Percentiles rank a stretch among this genome's conserved stretches.
Conservation (phyloP, 2,888 invertebrate genomes). For the Acronicta psi region DNA sequence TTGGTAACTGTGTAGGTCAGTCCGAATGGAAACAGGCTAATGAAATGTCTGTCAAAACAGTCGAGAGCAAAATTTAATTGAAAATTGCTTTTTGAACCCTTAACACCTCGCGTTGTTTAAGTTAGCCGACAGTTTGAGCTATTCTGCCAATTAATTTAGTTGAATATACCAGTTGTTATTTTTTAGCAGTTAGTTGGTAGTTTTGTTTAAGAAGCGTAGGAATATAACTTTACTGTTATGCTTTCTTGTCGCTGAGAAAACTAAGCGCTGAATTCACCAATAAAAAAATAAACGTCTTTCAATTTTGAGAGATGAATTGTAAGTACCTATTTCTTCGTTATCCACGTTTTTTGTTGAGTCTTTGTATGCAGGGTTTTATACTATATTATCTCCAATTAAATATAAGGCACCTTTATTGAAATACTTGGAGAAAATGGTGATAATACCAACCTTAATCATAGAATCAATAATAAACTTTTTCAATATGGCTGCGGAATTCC, state of each 20-base stretch:
- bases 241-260: too few species aligned
- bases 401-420: constrained; percentile 51
- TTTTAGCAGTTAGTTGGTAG: constrained; percentile 9
- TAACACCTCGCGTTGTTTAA: constrained; percentile 68
- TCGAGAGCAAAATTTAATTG: constrained; percentile 79
- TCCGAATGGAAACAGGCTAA: constrained; percentile 80
- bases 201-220: background rate
- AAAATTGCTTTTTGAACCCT: constrained; percentile 78
- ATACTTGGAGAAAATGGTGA: constrained; percentile 43
- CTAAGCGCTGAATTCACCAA: too few species aligned
- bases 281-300: too few species aligned
- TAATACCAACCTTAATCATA: constrained; percentile 30
- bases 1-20: constrained; percentile 38
- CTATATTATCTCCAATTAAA: constrained; percentile 34
- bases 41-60: constrained; percentile 86
- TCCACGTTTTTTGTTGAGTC: background rate
- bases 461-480: constrained; percentile 53
- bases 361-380: constrained; percentile 20
- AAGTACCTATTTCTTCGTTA: too few species aligned
- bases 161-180: constrained; percentile 21
- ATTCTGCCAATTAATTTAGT: constrained; percentile 45
- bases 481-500: constrained; percentile 46
- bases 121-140: constrained; percentile 43
- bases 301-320: too few species aligned
- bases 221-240: background rate